Conservation (phyloP, 1,140 invertebrate genomes). For the Listronotus oregonensis region DNA sequence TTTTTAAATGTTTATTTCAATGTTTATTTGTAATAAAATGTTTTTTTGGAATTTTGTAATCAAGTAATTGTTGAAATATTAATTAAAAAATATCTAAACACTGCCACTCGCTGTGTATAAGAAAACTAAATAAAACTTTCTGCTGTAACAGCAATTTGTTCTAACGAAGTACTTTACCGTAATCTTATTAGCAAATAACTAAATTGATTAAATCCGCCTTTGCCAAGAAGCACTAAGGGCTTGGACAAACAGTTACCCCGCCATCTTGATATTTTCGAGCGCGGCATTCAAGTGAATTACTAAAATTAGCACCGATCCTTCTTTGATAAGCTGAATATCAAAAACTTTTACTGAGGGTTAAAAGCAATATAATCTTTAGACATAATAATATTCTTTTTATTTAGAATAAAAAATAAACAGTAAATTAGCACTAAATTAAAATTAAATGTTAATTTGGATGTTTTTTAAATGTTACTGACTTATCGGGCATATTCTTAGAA, state of each 20-base stretch:
- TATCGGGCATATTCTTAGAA: too few species aligned
- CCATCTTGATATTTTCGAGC: constrained; percentile 30
- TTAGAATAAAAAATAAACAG: too few species aligned
- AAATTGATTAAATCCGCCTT: constrained; percentile 37
- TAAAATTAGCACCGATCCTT: constrained; percentile 26
- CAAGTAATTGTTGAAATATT: too few species aligned
- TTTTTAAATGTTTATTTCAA: too few species aligned
- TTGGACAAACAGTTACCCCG: constrained; percentile 31
- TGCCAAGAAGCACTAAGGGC: constrained; percentile 18
- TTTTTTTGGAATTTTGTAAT: background rate
- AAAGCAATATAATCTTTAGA: too few species aligned
- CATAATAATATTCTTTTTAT: too few species aligned
- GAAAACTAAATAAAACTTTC: constrained; percentile 32
- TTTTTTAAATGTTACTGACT: too few species aligned
- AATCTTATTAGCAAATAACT: constrained; percentile 37
- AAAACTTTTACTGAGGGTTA: too few species aligned
- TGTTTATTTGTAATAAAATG: too few species aligned
- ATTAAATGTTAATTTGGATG: too few species aligned
- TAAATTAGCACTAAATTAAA: too few species aligned
- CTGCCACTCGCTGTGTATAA: constrained; percentile 9
- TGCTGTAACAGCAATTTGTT: constrained; percentile 30
- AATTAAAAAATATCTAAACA: constrained; percentile 7
- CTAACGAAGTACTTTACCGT: constrained; percentile 35
- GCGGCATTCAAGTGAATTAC: constrained; percentile 20
- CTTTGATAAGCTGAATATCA: background rate